phyloP scores from a whole-genome alignment of 2,888 invertebrate genomes.

The Temnothorax rugatulus region DNA sequence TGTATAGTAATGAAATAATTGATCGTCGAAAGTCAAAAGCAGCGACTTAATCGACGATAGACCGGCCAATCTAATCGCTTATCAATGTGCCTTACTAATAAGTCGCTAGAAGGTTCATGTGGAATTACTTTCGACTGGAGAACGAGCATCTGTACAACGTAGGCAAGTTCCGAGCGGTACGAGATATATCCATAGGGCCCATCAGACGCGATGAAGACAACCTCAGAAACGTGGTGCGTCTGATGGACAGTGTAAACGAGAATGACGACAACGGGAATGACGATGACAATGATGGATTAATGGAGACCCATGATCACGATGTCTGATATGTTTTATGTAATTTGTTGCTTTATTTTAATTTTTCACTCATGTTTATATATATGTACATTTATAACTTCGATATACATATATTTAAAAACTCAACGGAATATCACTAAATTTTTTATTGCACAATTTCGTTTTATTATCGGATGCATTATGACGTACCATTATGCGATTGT shows the following conservation, averaged over 20 bases:
- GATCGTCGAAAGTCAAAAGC: conserved; percentile 34
- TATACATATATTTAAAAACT: background rate
- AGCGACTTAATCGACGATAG: conserved; percentile 42
- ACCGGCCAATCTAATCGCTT: conserved; percentile 43
- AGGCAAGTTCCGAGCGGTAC: conserved; percentile 90
- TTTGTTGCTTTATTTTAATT: conserved; percentile 52
- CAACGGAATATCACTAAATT: background rate
- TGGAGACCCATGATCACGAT: conserved; percentile 54
- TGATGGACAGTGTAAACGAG: conserved; percentile 62
- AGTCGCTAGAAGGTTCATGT: conserved; percentile 88
- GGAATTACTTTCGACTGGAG: conserved; percentile 92
- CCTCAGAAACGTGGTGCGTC: conserved; percentile 49
- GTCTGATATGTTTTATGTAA: conserved; percentile 60
- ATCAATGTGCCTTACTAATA: conserved; percentile 67
- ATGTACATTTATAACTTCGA: conserved; percentile 15
- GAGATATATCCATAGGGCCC: conserved; percentile 90
- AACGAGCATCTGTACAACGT: conserved; percentile 92
- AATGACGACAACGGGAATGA: conserved; percentile 20
- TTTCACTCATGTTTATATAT: conserved; percentile 11
- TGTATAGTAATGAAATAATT: conserved; percentile 23
- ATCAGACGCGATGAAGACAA: conserved; percentile 74
- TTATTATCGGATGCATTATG: background rate
- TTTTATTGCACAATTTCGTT: conserved; percentile 24
- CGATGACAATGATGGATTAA: conserved; percentile 28
- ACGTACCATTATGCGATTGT: background rate